phyloP scores from a whole-genome alignment of 2,888 invertebrate species.

The Nomada fabriciana region DNA sequence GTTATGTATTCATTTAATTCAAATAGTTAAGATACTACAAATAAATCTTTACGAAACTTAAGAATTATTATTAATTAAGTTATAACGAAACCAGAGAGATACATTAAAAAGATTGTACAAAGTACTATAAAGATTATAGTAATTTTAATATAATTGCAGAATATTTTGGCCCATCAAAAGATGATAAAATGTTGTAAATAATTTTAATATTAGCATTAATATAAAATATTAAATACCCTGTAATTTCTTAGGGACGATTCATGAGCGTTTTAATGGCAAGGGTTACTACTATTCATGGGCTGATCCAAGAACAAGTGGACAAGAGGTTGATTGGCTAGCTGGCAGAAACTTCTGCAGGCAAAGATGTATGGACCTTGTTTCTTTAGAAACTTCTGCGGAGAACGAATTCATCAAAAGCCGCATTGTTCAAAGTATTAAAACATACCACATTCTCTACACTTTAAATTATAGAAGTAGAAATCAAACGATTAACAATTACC shows the following conservation, averaged over 20 bases:
- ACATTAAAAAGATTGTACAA: too few relatives aligned
- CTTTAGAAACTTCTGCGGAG: conserved; percentile 93
- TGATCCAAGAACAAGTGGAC: conserved; percentile 90
- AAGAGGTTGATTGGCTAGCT: conserved; percentile 93
- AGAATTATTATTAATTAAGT: too few relatives aligned
- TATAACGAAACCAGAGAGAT: too few relatives aligned
- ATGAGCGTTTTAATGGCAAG: conserved; percentile 85
- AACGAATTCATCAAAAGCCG: conserved; percentile 94
- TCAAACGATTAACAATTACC: conserved; percentile 15
- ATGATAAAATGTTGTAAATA: background rate
- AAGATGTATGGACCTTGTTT: conserved; percentile 95
- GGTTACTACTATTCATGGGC: conserved; percentile 96
- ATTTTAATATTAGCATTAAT: background rate
- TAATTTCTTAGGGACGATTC: conserved; percentile 81
- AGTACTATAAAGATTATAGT: too few relatives aligned
- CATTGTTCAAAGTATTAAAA: conserved; percentile 89
- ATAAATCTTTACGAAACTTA: too few relatives aligned
- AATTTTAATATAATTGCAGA: background rate
- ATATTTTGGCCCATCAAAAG: background rate
- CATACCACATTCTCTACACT: background rate
- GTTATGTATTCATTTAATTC: too few relatives aligned
- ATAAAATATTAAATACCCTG: conserved; percentile 4
- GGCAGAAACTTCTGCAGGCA: conserved; percentile 94
- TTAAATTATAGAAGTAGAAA: background rate
- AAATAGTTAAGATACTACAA: too few relatives aligned